Base-by-base conservation (phyloP, 2,888 invertebrate genomes). In the Aphidoletes aphidimyza region DNA sequence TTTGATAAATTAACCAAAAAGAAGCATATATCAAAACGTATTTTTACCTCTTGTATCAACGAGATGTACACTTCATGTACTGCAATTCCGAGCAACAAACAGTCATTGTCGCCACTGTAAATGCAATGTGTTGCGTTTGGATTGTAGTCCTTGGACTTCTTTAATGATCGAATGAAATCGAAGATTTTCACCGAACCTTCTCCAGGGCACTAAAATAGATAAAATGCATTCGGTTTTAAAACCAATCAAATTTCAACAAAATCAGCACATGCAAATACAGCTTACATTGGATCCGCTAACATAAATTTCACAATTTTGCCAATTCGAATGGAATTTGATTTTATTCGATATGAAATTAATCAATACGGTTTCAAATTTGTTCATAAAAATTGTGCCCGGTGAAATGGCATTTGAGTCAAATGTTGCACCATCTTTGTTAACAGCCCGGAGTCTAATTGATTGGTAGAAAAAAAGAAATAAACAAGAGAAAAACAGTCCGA, bases 321-420 rank as follows among this genome's bases (percentile, higher is more conserved):
- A 99, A 81, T 95, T 89, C 14, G 94, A 93, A 90, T 98, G 97
- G 1, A 93, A 94, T 0, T 95, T 93, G 86, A 96, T 93, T 90
- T 98, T 98, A 86, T 93, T 91, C 84, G 94, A 93, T 17, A 98
- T 93, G 91, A 98, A 98, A 90, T 94, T 95, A 87, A 94, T 94
- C 83, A 99, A 91, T 87, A 96, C 96, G 86, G 94, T 93, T 86
- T 98, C 96, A 19, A 99, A 91, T 9, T 94, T 93, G 0, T 93
- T 94, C 99, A 99, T 99, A 89, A 99, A 99, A 86, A 93, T 93
- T 0, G 97, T 96, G 86, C 98, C 98, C 0, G 99, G 99, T 0
- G 99, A 99, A 86, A 99, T 99, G 89, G 98, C 98, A 90, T 99
- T 99, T 30, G 97, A 98, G 90, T 99, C 99, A 89, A 99, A 99